These are phyloP conservation scores for Halichondria panicea DNA, from an alignment of 37 sponge, comb jelly and placozoan species.

Conservation along the genomic window DNA sequence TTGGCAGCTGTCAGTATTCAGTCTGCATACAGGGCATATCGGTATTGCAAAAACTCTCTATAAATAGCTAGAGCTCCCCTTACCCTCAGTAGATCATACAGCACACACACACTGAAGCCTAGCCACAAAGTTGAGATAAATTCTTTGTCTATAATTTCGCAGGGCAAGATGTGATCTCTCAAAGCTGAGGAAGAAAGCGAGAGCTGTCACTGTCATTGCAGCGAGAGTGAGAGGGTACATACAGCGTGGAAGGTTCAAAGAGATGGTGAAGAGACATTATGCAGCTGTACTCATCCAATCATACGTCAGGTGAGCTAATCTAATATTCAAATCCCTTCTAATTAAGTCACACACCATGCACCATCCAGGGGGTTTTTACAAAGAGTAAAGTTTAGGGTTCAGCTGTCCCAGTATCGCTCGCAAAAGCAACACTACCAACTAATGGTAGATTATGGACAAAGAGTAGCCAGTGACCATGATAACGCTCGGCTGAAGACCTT, in stretches of 20 bases:
- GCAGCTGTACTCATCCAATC: slow-evolving; percentile 59
- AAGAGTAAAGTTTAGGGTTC: slow-evolving; percentile 19
- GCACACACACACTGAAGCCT: not conserved
- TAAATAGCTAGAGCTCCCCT: not conserved
- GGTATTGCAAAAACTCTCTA: slow-evolving; percentile 15
- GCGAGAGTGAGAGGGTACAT: slow-evolving; percentile 23
- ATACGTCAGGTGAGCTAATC: slow-evolving; percentile 21
- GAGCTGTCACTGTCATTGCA: slow-evolving; percentile 47
- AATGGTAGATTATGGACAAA: slow-evolving; percentile 38
- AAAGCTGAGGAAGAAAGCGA: slow-evolving; percentile 3
- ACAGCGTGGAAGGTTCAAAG: slow-evolving; percentile 26
- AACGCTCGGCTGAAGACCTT: slow-evolving; percentile 3
- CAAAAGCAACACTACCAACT: slow-evolving; percentile 14
- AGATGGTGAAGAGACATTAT: slow-evolving; percentile 19
- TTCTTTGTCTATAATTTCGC: not conserved
- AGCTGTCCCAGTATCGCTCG: slow-evolving; percentile 16
- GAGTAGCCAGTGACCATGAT: slow-evolving; percentile 1
- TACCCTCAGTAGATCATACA: not conserved
- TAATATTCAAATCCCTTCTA: not conserved
- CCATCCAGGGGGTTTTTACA: slow-evolving; percentile 37
- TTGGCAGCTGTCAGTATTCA: slow-evolving; percentile 74
- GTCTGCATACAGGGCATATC: slow-evolving; percentile 59
- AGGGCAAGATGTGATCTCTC: slow-evolving; percentile 20
- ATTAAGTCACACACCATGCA: not conserved
- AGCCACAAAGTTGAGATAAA: too few species aligned